Conservation (phyloP, 2,797 vertebrate genomes). For the Bothrops alternatus region DNA sequence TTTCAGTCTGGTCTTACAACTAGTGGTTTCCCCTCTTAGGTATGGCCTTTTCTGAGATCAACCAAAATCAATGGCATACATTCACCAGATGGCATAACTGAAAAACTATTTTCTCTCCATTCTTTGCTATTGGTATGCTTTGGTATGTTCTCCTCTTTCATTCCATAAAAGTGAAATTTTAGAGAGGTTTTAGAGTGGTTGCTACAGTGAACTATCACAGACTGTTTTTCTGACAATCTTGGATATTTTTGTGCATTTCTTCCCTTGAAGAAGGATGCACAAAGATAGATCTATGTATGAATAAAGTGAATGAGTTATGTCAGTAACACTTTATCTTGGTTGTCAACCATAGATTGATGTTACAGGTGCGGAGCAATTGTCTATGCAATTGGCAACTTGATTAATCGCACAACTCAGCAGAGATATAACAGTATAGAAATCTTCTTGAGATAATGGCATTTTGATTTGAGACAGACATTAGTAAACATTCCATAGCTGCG, state of each 20-base stretch:
- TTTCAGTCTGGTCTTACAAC: neutral
- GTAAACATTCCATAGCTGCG: conserved; percentile 79
- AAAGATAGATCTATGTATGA: neutral
- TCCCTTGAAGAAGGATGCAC: neutral
- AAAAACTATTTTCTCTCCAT: neutral
- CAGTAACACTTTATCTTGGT: conserved; percentile 29
- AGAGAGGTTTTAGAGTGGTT: neutral
- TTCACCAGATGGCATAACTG: neutral
- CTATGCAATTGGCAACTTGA: conserved; percentile 69
- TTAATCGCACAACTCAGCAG: conserved; percentile 70
- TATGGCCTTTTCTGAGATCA: neutral
- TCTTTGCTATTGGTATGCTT: neutral
- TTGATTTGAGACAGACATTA: conserved; percentile 81
- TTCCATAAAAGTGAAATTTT: neutral
- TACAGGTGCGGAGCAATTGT: conserved; percentile 43
- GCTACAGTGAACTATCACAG: neutral
- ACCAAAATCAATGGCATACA: neutral
- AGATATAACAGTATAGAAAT: conserved; percentile 59
- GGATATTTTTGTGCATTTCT: neutral
- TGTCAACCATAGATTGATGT: conserved; percentile 30
- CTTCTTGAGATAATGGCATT: conserved; percentile 69
- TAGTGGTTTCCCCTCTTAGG: neutral
- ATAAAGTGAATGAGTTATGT: conserved; percentile 1
- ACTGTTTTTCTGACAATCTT: neutral
- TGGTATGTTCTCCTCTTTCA: neutral